phyloP scores from a whole-genome alignment of 1,140 invertebrate species.

The Conus ventricosus region DNA sequence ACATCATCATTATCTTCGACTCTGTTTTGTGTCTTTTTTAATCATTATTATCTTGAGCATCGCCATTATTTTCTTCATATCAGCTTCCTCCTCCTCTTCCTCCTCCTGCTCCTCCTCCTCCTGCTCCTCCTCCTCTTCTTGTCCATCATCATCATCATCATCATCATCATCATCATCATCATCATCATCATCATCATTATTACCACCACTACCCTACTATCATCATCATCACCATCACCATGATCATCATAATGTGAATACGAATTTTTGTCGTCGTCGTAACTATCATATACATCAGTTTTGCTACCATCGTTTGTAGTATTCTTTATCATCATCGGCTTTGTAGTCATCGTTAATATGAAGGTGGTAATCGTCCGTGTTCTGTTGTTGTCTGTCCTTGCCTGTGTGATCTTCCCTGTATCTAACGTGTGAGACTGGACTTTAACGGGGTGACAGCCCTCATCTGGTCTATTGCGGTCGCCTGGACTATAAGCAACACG shows the following conservation, averaged over 20 bases:
- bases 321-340: slow-evolving; percentile 1
- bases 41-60: too few species aligned
- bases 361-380: too few species aligned
- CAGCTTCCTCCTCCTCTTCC: too few species aligned
- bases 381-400: too few species aligned
- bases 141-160: background rate
- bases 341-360: background rate
- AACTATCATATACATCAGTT: background rate
- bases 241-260: background rate
- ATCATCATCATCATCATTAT: background rate
- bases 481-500: too few species aligned
- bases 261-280: background rate
- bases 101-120: background rate
- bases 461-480: too few species aligned
- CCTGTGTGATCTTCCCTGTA: too few species aligned
- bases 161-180: background rate
- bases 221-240: background rate
- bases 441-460: too few species aligned
- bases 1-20: too few species aligned
- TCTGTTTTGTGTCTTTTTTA: too few species aligned
- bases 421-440: too few species aligned
- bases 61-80: too few species aligned
- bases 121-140: background rate
- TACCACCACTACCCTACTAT: background rate
- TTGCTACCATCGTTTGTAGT: background rate